A percentile compares a stretch with the other conserved stretches of the same genome.
Evolutionary conservation across 2,113 vertebrate species (phyloP).

Genomic region (Stomatorhinus ivindoensis): DNA sequence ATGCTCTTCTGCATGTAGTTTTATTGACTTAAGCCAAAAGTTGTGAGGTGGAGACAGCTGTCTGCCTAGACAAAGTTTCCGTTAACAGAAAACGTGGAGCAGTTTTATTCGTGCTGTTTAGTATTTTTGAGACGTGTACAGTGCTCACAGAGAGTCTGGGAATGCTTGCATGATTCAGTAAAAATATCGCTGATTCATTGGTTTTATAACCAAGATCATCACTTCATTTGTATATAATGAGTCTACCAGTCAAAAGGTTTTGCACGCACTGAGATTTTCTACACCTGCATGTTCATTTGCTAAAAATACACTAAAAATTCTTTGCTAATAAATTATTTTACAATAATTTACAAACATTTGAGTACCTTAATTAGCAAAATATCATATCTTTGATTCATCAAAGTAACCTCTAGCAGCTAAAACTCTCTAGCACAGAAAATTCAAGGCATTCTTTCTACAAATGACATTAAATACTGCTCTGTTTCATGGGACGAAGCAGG

Average conservation of each 20-base stretch:
- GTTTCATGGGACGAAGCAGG: background rate
- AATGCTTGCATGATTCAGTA: background rate
- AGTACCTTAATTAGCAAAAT: background rate
- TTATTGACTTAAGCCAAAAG: background rate
- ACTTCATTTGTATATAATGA: background rate
- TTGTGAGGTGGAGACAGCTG: background rate
- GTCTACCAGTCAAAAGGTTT: background rate
- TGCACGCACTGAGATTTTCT: background rate
- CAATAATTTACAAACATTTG: background rate
- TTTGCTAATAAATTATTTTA: background rate
- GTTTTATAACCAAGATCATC: background rate
- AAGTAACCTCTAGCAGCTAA: background rate
- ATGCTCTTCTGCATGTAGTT: background rate
- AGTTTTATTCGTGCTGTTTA: background rate
- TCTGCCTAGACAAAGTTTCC: background rate
- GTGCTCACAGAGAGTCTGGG: background rate
- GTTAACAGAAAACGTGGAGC: background rate
- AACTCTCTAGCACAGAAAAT: background rate
- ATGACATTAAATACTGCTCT: background rate
- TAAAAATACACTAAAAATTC: background rate
- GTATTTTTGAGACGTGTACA: background rate
- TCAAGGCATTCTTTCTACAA: background rate
- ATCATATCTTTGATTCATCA: background rate
- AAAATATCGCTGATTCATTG: background rate
- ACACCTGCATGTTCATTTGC: background rate